Percentiles rank a stretch among this genome's conserved stretches.
phyloP scores from a whole-genome alignment of 2,797 vertebrate species.

The Etheostoma nigrum region DNA sequence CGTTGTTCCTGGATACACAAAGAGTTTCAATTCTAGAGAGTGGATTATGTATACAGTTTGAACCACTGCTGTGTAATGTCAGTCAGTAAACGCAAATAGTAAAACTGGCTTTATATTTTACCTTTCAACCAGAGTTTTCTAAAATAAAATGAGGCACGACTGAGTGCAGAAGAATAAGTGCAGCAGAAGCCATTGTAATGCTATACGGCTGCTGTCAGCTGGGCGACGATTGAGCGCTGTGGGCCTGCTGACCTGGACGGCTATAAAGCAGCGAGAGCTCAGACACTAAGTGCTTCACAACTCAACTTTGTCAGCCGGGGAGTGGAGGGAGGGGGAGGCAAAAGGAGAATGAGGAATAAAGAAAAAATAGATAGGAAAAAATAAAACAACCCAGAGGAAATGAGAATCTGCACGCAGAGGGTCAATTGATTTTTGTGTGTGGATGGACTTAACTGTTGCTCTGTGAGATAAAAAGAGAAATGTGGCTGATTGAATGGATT shows the following conservation, averaged over 20 bases:
- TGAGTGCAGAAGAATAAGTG: neutral
- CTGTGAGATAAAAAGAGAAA: neutral
- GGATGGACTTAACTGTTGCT: neutral
- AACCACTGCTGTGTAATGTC: neutral
- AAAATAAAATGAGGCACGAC: conserved; percentile 46
- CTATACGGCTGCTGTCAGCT: conserved; percentile 61
- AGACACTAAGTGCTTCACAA: conserved; percentile 72
- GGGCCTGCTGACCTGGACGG: conserved; percentile 62
- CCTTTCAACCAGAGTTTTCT: conserved; percentile 32
- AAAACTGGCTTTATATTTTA: conserved; percentile 19
- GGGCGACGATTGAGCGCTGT: conserved; percentile 55
- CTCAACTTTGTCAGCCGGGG: conserved; percentile 63
- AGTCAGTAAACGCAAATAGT: conserved; percentile 13
- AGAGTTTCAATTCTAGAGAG: neutral
- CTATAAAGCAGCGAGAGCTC: conserved; percentile 65
- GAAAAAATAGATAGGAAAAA: conserved; percentile 2
- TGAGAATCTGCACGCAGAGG: neutral
- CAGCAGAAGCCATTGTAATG: conserved; percentile 37
- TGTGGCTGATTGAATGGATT: neutral
- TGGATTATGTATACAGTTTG: neutral
- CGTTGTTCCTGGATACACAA: neutral
- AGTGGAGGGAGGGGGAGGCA: neutral
- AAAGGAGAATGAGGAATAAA: neutral
- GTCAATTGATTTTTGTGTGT: neutral
- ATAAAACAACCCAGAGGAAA: neutral